Evolutionary conservation across 2,797 vertebrate species (phyloP), one percentile per base, ranked within the genome.

Genomic region (Luscinia megarhynchos): DNA sequence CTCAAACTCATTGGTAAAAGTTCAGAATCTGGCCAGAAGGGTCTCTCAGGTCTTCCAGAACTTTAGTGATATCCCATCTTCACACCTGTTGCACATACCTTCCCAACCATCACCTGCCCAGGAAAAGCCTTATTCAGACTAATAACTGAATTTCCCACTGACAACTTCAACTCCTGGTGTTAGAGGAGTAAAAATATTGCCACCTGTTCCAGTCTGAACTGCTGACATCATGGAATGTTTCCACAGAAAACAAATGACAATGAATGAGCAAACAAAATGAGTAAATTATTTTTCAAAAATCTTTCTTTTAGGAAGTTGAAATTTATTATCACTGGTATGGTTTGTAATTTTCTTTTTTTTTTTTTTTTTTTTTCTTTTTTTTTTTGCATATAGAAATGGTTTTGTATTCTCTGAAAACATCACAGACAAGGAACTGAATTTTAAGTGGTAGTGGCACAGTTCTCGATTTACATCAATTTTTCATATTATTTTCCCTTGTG

Each of bases 401-500:
- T 55, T 76, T 62, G 4, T 54, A 70, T 94, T 86, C 61, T 73
- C 50, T 82, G 78, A 76, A 86, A 81, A 89, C 48, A 62, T 40
- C 74, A 70, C 38, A 93, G 53, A n/a, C 21, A 67, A 87, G 40
- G 30, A 90, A 79, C 15, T 11, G 74, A 89, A 89, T 95, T 94
- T 90, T 79, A 76, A 92, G 59, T 54, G 34, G 17, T 41, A 48
- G 14, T 53, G 36, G 32, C 26, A 67, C 27, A 80, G 54, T 46
- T 69, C 59, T 83, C 45, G 29, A 63, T 55, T 79, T 87, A 62
- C 57, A 82, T 82, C 23, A 22, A 41, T 80, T 93, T 91, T 84
- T 76, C 30, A 34, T 59, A 70, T 40, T 8, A 34, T 82, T 90
- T 90, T 79, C 67, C 90, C 63, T 53, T 50, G 70, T 53, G 82